Evolutionary conservation across 1,140 invertebrate species (phyloP).

Genomic region (Calephelis virginiensis): DNA sequence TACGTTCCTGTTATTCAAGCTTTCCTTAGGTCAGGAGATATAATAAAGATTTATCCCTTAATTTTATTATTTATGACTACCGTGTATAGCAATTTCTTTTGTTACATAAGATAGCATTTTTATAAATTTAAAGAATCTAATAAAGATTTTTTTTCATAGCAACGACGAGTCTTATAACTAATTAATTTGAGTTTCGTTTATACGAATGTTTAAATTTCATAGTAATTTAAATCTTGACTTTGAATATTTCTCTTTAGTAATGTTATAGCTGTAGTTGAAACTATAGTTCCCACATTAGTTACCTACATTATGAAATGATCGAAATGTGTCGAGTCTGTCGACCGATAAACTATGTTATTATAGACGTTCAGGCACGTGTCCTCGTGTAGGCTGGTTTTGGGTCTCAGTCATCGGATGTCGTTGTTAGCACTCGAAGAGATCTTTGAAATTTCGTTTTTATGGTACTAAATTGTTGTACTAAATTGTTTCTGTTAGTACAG

Average conservation of each 20-base stretch:
- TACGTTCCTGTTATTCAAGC: background rate
- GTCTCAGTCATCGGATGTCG: background rate
- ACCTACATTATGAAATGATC: background rate
- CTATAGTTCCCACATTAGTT: background rate
- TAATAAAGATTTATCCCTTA: background rate
- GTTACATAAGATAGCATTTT: background rate
- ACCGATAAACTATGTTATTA: conserved; percentile 7
- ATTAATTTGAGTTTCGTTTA: no score
- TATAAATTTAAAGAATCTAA: background rate
- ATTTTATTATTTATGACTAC: background rate
- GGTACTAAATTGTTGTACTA: no score
- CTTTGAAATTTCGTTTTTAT: no score
- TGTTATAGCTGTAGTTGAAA: background rate
- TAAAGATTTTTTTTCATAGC: background rate
- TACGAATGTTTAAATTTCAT: no score
- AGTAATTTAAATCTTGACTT: background rate
- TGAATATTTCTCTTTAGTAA: background rate
- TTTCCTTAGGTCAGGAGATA: background rate
- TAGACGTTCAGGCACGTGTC: conserved; percentile 1
- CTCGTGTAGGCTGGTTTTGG: background rate
- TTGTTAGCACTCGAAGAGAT: no score
- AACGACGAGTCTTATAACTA: background rate
- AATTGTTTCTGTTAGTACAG: no score
- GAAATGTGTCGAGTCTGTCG: conserved; percentile 7
- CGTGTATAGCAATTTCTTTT: background rate